These are phyloP conservation scores for Sialis lutaria DNA, from an alignment of 2,888 invertebrate genomes.

Conservation along the genomic window DNA sequence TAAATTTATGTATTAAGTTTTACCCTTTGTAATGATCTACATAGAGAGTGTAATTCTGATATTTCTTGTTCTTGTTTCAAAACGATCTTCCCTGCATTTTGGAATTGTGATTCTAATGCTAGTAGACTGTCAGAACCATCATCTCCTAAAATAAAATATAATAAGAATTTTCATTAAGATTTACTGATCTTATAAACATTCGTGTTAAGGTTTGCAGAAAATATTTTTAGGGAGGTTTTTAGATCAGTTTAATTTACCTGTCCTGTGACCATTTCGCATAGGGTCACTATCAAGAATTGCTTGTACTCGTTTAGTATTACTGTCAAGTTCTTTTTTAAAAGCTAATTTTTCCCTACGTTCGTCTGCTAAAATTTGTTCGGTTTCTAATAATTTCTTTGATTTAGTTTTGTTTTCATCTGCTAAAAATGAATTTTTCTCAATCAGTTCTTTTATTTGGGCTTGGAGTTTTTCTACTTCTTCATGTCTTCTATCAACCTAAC, in stretches of 20 bases:
- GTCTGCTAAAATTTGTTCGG: slow-evolving; percentile 42
- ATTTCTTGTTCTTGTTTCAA: slow-evolving; percentile 62
- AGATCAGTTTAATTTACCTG: not conserved
- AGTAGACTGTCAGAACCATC: slow-evolving; percentile 47
- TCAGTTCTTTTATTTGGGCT: slow-evolving; percentile 35
- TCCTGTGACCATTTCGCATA: not conserved
- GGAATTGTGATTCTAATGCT: slow-evolving; percentile 57
- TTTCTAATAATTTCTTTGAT: slow-evolving; percentile 28
- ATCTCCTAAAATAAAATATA: slow-evolving; percentile 18
- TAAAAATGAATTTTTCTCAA: slow-evolving; percentile 42
- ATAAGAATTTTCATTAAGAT: too few species aligned
- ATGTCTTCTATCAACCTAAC: slow-evolving; percentile 34
- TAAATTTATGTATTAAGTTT: slow-evolving; percentile 14
- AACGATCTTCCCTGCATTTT: slow-evolving; percentile 56
- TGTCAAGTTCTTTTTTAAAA: slow-evolving; percentile 53
- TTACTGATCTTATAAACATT: too few species aligned
- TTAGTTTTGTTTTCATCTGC: slow-evolving; percentile 28
- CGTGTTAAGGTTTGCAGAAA: too few species aligned
- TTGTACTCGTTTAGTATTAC: slow-evolving; percentile 54
- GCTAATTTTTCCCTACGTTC: slow-evolving; percentile 58
- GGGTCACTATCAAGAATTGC: slow-evolving; percentile 21
- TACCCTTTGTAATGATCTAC: slow-evolving; percentile 52
- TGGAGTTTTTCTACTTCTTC: slow-evolving; percentile 43
- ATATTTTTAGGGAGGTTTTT: too few species aligned
- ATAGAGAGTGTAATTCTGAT: slow-evolving; percentile 46